phyloP scores from a whole-genome alignment of 2,113 vertebrate genomes.

The Carassius gibelio region DNA sequence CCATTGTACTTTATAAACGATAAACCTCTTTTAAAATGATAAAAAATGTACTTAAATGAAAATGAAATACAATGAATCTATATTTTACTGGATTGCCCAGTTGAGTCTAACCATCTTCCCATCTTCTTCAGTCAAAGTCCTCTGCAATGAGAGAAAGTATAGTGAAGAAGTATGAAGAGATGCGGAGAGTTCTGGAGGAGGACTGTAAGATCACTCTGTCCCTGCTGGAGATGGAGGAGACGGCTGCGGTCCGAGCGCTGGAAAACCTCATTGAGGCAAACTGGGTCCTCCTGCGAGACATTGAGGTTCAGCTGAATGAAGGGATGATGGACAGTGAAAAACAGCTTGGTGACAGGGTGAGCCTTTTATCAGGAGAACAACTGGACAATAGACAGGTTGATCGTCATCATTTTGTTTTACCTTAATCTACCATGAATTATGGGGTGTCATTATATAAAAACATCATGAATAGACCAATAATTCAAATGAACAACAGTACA shows the following conservation, averaged over 20 bases:
- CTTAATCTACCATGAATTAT: neutral
- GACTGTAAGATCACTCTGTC: slow-evolving; percentile 71
- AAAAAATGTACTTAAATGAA: neutral
- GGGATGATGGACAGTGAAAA: slow-evolving; percentile 52
- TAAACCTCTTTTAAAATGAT: neutral
- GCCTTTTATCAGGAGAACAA: neutral
- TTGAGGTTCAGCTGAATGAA: slow-evolving; percentile 69
- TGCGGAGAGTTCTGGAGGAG: slow-evolving; percentile 69
- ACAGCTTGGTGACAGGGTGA: slow-evolving; percentile 38
- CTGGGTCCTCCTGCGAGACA: slow-evolving; percentile 67
- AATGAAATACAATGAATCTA: neutral
- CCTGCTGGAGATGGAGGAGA: slow-evolving; percentile 75
- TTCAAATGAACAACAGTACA: neutral
- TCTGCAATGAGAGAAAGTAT: slow-evolving; percentile 65
- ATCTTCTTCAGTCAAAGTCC: slow-evolving; percentile 66
- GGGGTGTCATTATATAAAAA: neutral
- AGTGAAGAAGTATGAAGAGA: slow-evolving; percentile 70
- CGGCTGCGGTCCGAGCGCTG: slow-evolving; percentile 65
- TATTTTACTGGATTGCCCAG: neutral
- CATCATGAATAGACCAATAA: neutral
- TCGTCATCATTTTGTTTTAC: neutral
- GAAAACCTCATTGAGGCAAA: slow-evolving; percentile 70
- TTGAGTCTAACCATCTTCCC: neutral
- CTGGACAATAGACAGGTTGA: neutral
- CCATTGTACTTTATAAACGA: too few species aligned